Percentiles rank a stretch among this genome's conserved stretches.
Evolutionary conservation across 1,140 invertebrate species (phyloP).

Genomic region (Drosophila guanche): DNA sequence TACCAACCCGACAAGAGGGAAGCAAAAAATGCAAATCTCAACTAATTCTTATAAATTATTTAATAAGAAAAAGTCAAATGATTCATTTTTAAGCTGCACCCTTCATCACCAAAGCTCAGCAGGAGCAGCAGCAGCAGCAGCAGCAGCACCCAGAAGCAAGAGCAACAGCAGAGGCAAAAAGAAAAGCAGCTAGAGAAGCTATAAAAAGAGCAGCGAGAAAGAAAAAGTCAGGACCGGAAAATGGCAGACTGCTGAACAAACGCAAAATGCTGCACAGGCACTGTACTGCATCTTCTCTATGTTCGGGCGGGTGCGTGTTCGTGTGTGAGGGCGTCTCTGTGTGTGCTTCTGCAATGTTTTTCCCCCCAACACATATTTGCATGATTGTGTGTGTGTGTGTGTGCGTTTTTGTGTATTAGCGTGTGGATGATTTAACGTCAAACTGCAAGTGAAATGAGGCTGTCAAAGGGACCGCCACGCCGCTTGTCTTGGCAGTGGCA

Average conservation of each 20-base stretch:
- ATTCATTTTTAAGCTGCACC: slow-evolving; percentile 81
- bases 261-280: slow-evolving; percentile 21
- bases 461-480: slow-evolving; percentile 45
- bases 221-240: slow-evolving; percentile 38
- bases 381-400: slow-evolving; percentile 6
- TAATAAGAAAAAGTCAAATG: slow-evolving; percentile 82
- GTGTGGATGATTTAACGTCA: slow-evolving; percentile 52
- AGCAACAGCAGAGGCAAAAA: slow-evolving; percentile 40
- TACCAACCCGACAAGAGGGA: slow-evolving; percentile 11
- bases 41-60: slow-evolving; percentile 83
- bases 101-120: slow-evolving; percentile 80
- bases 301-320: neutral
- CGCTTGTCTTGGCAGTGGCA: slow-evolving; percentile 22
- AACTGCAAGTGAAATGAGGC: slow-evolving; percentile 52
- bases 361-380: neutral
- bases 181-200: slow-evolving; percentile 28
- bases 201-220: slow-evolving; percentile 46
- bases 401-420: slow-evolving; percentile 6
- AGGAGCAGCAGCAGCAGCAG: slow-evolving; percentile 29
- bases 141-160: neutral
- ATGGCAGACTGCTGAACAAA: slow-evolving; percentile 34
- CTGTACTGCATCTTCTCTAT: neutral
- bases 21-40: slow-evolving; percentile 80
- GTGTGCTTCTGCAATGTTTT: neutral
- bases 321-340: neutral